Evolutionary conservation across 2,888 invertebrate species (phyloP).

Genomic region (Pherbina coryleti): DNA sequence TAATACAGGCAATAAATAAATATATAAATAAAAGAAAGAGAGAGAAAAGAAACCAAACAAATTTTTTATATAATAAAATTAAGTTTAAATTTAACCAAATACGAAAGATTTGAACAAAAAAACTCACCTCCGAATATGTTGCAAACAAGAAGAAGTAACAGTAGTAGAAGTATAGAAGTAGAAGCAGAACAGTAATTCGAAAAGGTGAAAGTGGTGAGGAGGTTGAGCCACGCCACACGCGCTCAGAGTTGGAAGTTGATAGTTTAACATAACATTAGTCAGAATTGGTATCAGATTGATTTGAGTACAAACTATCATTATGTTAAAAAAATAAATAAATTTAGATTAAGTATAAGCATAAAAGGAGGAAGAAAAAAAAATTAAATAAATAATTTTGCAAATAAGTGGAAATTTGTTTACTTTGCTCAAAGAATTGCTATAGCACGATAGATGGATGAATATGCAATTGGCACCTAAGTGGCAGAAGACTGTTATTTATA

Average conservation of each 20-base stretch:
- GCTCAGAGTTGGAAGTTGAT: conserved; percentile 19
- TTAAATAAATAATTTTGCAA: no score
- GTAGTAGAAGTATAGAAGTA: conserved; percentile 40
- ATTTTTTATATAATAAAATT: conserved; percentile 38
- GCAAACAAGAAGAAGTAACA: conserved; percentile 46
- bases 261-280: conserved; percentile 43
- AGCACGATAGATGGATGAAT: no score
- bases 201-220: conserved; percentile 30
- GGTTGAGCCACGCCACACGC: conserved; percentile 23
- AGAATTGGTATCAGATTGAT: conserved; percentile 58
- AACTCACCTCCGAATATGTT: conserved; percentile 55
- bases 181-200: neutral
- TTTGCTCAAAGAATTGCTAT: no score
- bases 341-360: neutral
- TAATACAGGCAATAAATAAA: conserved; percentile 7
- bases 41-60: conserved; percentile 35
- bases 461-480: no score
- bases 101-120: conserved; percentile 45
- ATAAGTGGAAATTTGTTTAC: no score
- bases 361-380: no score
- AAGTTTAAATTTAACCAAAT: conserved; percentile 39
- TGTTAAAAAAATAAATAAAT: conserved; percentile 47
- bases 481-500: no score
- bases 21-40: conserved; percentile 28
- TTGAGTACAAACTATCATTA: conserved; percentile 61